A percentile compares a stretch with the other conserved stretches of the same genome.
phyloP scores from a whole-genome alignment of 1,140 invertebrate species.

The Venturia canescens region DNA sequence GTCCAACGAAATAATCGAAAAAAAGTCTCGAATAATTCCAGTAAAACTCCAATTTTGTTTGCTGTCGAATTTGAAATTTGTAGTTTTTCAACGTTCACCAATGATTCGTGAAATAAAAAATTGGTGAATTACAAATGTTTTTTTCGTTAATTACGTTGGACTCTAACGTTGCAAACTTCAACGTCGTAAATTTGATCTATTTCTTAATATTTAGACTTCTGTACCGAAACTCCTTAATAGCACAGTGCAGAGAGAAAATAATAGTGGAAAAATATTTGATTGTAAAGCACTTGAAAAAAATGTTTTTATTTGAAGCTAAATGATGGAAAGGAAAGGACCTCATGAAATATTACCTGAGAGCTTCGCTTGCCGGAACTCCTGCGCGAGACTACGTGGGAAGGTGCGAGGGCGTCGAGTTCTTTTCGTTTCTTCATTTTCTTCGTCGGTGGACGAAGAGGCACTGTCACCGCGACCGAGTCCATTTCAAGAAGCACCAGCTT shows the following conservation, averaged over 20 bases:
- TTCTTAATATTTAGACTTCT: too few species aligned
- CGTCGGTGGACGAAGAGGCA: slow-evolving; percentile 74
- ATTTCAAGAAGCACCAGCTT: slow-evolving; percentile 68
- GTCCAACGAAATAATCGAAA: too few species aligned
- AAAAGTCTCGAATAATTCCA: too few species aligned
- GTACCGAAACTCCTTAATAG: too few species aligned
- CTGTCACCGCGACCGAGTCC: slow-evolving; percentile 75
- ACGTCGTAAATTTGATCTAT: too few species aligned
- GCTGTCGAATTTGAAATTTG: too few species aligned
- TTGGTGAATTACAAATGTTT: too few species aligned
- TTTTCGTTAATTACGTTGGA: too few species aligned
- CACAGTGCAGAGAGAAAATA: background rate
- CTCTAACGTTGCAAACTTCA: too few species aligned
- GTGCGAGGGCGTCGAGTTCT: slow-evolving; percentile 77
- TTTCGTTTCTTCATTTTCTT: slow-evolving; percentile 80
- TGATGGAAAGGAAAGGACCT: background rate
- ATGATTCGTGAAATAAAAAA: too few species aligned
- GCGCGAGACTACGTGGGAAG: slow-evolving; percentile 68
- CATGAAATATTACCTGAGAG: slow-evolving; percentile 67
- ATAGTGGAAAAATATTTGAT: background rate
- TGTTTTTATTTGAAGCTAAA: background rate
- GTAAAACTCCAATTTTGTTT: too few species aligned
- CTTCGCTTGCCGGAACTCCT: slow-evolving; percentile 73
- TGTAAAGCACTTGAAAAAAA: background rate
- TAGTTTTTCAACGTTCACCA: too few species aligned